A percentile compares a stretch with the other conserved stretches of the same genome.
Conservation (phyloP, 2,888 invertebrate genomes). For the Caenorhabditis zanzibari region DNA sequence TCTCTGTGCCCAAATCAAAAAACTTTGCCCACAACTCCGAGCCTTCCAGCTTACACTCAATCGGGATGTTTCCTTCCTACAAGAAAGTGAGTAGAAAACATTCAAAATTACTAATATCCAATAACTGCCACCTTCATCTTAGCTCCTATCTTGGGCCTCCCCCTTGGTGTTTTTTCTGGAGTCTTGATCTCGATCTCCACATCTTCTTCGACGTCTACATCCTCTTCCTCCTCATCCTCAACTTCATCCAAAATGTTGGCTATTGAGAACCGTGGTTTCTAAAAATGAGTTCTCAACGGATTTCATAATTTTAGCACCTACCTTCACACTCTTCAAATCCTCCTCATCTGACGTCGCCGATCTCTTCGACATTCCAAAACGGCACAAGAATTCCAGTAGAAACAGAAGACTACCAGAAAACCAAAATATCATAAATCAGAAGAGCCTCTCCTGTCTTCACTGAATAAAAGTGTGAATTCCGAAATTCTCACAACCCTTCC, state of each 20-base stretch:
- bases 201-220: conserved; percentile 33
- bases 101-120: background rate
- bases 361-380: conserved; percentile 52
- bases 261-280: conserved; percentile 62
- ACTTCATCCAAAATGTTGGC: conserved; percentile 57
- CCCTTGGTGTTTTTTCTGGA: conserved; percentile 25
- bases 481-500: conserved; percentile 11
- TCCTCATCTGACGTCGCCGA: conserved; percentile 12
- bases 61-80: conserved; percentile 66
- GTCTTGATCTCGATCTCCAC: conserved; percentile 18
- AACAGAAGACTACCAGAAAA: background rate
- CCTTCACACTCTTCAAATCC: conserved; percentile 31
- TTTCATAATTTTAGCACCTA: conserved; percentile 3
- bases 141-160: conserved; percentile 41
- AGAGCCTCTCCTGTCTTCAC: conserved; percentile 1
- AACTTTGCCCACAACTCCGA: conserved; percentile 99
- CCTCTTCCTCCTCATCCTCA: conserved; percentile 24
- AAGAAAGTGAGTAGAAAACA: too few relatives aligned
- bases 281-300: background rate
- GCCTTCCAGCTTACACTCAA: conserved; percentile 94
- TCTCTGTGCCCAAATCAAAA: conserved; percentile 91
- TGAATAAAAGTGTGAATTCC: conserved; percentile 41
- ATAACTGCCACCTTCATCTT: conserved; percentile 41
- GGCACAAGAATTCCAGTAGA: background rate
- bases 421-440: background rate